phyloP scores from a whole-genome alignment of 2,113 vertebrate genomes.

The Cynopterus brachyotis region DNA sequence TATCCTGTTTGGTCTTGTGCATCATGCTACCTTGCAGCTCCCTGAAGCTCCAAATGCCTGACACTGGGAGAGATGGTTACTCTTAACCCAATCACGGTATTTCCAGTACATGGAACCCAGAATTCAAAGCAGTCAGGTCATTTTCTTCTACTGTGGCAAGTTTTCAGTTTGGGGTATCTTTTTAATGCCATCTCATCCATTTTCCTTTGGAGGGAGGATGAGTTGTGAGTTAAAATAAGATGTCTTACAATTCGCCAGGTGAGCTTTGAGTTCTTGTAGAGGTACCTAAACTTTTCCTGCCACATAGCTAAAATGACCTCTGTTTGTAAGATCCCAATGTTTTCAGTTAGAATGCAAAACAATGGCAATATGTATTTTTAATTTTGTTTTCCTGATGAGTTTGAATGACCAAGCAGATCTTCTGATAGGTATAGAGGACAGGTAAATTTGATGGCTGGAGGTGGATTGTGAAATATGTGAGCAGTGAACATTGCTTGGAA shows the following conservation, averaged over 20 bases:
- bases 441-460: background rate
- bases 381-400: constrained; percentile 14
- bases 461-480: background rate
- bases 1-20: background rate
- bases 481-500: background rate
- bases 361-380: background rate
- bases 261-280: background rate
- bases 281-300: background rate
- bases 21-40: background rate
- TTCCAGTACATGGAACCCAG: background rate
- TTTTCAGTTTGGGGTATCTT: constrained; percentile 33
- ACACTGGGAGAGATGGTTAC: background rate
- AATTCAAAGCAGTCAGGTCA: background rate
- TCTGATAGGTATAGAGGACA: background rate
- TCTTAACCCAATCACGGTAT: background rate
- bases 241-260: background rate
- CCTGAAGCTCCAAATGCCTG: background rate
- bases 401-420: background rate
- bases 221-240: background rate
- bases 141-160: background rate
- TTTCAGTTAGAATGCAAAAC: background rate
- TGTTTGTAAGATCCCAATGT: background rate
- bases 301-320: background rate
- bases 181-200: background rate
- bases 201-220: background rate